phyloP scores from a whole-genome alignment of 2,797 vertebrate species.

The Streptopelia turtur region DNA sequence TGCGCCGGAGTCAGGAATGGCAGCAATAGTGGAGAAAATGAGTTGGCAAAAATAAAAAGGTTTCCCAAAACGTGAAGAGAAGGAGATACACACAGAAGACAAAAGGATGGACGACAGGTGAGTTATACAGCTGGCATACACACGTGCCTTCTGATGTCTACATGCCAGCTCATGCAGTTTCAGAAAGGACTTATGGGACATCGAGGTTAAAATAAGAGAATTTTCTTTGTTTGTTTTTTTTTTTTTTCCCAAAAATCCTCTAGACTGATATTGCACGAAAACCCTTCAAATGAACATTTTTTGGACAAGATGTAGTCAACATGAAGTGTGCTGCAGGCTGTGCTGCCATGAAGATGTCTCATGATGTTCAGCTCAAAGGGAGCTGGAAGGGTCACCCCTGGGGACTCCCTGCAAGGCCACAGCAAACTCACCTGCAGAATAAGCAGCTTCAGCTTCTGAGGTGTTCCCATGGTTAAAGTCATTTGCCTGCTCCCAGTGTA shows the following conservation, averaged over 20 bases:
- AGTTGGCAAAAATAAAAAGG: background rate
- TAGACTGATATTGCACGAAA: background rate
- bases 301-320: background rate
- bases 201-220: background rate
- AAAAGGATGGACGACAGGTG: background rate
- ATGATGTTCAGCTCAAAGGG: background rate
- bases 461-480: background rate
- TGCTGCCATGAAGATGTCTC: background rate
- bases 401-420: background rate
- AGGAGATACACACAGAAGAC: background rate
- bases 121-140: background rate
- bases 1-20: background rate
- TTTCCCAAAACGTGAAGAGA: background rate
- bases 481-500: background rate
- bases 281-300: background rate
- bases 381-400: background rate
- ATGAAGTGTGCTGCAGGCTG: background rate
- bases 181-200: background rate
- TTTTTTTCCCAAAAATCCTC: background rate
- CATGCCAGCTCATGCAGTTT: background rate
- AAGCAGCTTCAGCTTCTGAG: background rate
- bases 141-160: background rate
- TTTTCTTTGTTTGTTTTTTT: too few relatives aligned
- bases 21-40: background rate
- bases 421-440: background rate